Evolutionary conservation across 2,797 vertebrate species (phyloP).

Genomic region (Myotis findleyi): DNA sequence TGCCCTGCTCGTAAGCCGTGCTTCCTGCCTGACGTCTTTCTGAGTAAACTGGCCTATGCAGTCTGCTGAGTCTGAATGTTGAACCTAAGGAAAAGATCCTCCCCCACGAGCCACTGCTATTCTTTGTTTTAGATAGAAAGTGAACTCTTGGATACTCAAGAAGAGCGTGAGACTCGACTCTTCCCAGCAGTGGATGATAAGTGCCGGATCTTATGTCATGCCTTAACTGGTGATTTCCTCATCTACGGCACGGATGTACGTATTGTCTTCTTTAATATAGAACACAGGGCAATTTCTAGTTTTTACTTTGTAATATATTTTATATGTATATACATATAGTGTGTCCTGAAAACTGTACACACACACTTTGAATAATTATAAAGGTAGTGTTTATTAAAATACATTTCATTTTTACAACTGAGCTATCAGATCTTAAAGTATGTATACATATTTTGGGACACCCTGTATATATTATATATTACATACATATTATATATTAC

Average conservation of each 20-base stretch:
- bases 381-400: neutral
- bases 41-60: neutral
- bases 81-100: neutral
- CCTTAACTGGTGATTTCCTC: conserved; percentile 95
- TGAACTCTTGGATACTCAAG: conserved; percentile 90
- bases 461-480: no score
- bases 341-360: neutral
- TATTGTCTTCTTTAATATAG: conserved; percentile 43
- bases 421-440: neutral
- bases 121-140: conserved; percentile 93
- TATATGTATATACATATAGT: neutral
- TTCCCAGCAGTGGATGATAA: conserved; percentile 94
- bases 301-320: neutral
- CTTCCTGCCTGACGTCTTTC: neutral
- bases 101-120: neutral
- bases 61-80: neutral
- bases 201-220: conserved; percentile 94
- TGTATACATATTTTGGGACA: neutral
- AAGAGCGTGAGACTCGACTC: conserved; percentile 96
- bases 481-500: no score
- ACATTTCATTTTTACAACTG: neutral
- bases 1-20: neutral
- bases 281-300: neutral
- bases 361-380: neutral
- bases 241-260: conserved; percentile 97